Base-by-base conservation (phyloP, 2,113 vertebrate species). In the mouse (Mus musculus) region DNA sequence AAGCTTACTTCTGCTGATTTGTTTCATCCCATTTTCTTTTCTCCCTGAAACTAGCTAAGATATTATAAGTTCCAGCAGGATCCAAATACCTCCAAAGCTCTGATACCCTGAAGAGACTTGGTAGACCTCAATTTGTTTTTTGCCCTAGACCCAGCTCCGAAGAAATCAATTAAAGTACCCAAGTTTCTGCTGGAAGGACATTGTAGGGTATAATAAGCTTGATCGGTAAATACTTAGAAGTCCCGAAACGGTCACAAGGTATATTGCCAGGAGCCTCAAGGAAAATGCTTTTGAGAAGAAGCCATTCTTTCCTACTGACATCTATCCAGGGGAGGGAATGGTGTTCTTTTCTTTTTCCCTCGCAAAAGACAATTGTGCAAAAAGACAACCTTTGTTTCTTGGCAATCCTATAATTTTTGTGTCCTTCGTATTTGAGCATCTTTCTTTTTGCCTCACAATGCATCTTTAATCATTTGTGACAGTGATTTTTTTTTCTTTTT, bases 391-490 rank as follows among this genome's bases (percentile, higher is more conserved):
- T 94, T 95, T 96, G 87, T 95, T 96, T 77, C 90, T 88, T 67
- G 94, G 75, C 56, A 94, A 90, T 93, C 87, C 80, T 92, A 9
- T 89, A 91, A 76, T 85, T 82, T 94, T 42, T 54, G 46, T 76
- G 78, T 85, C 75, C 72, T 88, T 88, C 5, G n/a, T 67, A 90
- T 94, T 61, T 91, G 73, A 89, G 69, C 22, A 22, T 33, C 22
- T 75, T 93, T 80, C 87, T 95, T 88, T 71, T 94, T 54, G 24
- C 30, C 69, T 69, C 75, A 91, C 54, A 95, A 94, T 95, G 11
- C 42, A 89, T 91, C 84, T 93, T 93, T 93, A 91, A 96, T 97
- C 93, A 95, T 87, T 39, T 80, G 16, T 59, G 82, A 94, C 90
- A 88, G 0, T 80, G 69, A 95, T 77, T 95, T 73, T 67, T 91